A percentile compares a stretch with the other conserved stretches of the same genome.
These are phyloP conservation scores for Stegodyphus dumicola DNA, from an alignment of 1,140 invertebrate genomes.

Conservation along the genomic window DNA sequence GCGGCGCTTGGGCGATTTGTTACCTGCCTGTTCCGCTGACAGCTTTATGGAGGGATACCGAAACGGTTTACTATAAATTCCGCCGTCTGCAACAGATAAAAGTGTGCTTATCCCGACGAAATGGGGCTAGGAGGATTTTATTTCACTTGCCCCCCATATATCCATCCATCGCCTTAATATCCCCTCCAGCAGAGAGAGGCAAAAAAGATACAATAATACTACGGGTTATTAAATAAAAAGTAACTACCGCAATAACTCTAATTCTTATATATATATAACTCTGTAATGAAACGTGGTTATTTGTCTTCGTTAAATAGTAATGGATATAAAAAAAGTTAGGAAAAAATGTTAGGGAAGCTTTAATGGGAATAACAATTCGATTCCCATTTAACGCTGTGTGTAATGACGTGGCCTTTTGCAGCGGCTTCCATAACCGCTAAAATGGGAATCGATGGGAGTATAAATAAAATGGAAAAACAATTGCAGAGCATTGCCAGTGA, in stretches of 20 bases:
- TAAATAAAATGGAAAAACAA: too few relatives aligned
- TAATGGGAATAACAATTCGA: conserved; percentile 42
- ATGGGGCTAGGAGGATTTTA: conserved; percentile 28
- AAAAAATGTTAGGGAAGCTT: conserved; percentile 5
- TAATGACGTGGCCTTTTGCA: conserved; percentile 33
- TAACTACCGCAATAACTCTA: conserved; percentile 46
- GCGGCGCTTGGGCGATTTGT: conserved; percentile 22
- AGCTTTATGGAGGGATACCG: conserved; percentile 34
- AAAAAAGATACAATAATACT: conserved; percentile 32
- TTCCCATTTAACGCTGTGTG: conserved; percentile 9
- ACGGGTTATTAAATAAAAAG: conserved; percentile 58
- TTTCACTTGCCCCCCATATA: conserved; percentile 17
- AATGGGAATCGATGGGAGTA: too few relatives aligned
- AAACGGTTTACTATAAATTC: conserved; percentile 49
- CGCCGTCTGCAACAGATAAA: conserved; percentile 46
- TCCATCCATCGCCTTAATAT: conserved; percentile 1
- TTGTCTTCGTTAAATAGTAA: conserved; percentile 53
- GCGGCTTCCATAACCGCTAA: too few relatives aligned
- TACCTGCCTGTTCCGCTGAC: conserved; percentile 39
- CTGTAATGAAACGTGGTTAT: conserved; percentile 43
- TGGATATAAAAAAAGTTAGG: not conserved
- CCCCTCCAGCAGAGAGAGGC: not conserved
- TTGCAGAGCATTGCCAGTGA: too few relatives aligned
- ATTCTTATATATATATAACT: not conserved
- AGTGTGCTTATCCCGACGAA: conserved; percentile 18